Conservation (phyloP, 2,113 vertebrate genomes). For the Glaucomys volans region DNA sequence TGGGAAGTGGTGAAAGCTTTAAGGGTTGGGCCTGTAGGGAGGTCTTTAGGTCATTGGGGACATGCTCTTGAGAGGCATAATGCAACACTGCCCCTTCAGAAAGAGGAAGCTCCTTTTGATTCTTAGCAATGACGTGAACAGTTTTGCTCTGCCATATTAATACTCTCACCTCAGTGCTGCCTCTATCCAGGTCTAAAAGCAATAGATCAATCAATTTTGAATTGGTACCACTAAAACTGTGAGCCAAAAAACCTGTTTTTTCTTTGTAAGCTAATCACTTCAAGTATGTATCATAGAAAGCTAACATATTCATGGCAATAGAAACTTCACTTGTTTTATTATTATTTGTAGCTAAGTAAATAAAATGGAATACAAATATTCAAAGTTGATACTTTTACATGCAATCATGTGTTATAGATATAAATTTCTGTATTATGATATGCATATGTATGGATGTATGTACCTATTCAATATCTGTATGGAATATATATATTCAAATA, state of each 20-base stretch:
- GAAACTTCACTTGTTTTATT: not conserved
- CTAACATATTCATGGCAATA: not conserved
- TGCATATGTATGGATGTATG: not conserved
- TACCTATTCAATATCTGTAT: not conserved
- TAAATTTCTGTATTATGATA: not conserved
- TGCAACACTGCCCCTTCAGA: not conserved
- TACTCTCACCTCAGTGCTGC: too few species aligned
- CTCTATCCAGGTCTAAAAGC: not conserved
- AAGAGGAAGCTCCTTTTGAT: too few species aligned
- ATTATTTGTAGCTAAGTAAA: not conserved
- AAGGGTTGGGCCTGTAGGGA: too few species aligned
- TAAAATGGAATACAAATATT: not conserved
- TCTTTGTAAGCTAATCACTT: not conserved
- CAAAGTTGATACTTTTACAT: not conserved
- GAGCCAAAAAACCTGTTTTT: not conserved
- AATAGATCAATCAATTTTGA: too few species aligned
- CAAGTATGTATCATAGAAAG: not conserved
- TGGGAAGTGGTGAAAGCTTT: too few species aligned
- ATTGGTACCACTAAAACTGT: not conserved
- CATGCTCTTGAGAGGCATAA: too few species aligned
- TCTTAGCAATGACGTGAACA: not conserved
- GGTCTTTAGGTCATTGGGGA: too few species aligned
- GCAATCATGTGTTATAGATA: not conserved
- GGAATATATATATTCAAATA: too few species aligned
- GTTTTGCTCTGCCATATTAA: not conserved